These are phyloP conservation scores for Craterocephalus amniculus DNA, from an alignment of 2,797 vertebrate genomes.

Conservation along the genomic window DNA sequence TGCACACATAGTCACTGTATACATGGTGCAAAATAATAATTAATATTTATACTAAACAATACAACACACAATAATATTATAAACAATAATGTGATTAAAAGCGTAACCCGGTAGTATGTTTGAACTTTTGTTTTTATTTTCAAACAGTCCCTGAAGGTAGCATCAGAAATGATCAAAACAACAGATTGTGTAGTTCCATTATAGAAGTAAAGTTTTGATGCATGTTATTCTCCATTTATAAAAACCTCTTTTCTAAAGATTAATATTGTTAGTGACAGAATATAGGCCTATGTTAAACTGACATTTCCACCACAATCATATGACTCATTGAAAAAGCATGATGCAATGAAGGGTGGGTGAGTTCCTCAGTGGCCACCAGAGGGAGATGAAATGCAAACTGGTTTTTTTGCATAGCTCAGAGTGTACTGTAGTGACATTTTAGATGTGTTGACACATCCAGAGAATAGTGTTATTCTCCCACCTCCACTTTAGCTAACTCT, in stretches of 20 bases:
- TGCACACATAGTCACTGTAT: not conserved
- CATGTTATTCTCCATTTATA: no score
- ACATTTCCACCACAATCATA: not conserved
- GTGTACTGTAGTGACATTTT: not conserved
- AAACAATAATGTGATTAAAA: not conserved
- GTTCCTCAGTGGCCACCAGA: constrained; percentile 37
- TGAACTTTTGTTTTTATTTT: no score
- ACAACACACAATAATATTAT: not conserved
- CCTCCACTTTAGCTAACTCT: not conserved
- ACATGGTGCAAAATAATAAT: not conserved
- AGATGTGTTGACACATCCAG: not conserved
- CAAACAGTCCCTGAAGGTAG: constrained; percentile 8
- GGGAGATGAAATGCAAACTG: constrained; percentile 29
- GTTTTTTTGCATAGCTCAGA: not conserved
- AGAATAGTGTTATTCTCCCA: not conserved
- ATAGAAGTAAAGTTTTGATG: no score
- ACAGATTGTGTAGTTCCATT: no score
- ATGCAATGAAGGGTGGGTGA: not conserved
- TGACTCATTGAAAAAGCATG: not conserved
- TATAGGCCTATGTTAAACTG: not conserved
- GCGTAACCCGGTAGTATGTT: no score
- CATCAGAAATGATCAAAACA: not conserved
- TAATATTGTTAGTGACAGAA: no score
- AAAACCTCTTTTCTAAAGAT: no score
- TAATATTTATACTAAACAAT: not conserved